Evolutionary conservation across 2,113 vertebrate genomes (phyloP), one percentile per base, ranked within the genome.

Genomic region (Alces alces): DNA sequence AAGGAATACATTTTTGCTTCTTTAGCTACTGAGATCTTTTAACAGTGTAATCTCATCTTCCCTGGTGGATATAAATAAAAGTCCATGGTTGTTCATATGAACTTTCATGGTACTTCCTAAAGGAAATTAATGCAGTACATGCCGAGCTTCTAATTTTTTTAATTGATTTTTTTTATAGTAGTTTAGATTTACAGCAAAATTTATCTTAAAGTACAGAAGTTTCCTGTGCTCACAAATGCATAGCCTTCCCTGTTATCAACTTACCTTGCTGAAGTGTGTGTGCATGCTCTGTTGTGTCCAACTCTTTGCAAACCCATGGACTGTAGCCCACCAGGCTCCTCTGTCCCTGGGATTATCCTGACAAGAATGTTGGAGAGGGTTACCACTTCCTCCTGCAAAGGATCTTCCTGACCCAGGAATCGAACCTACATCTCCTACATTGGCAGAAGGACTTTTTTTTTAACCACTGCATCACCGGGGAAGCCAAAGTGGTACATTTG

Each of bases 71-170:
- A 47, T 11, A 95, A 88, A 64, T 15, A 85, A 12, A 30, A 43
- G 70, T 58, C 19, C 5, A 30, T 52, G 83, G 64, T 76, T 55
- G 2, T 6, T 79, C 50, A 6, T 79, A 21, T 90, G 36, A 92
- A 82, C n/a, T 88, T 66, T 96, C 33, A 43, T 80, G 54, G 39
- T 89, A 90, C 13, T 14, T 70, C 66, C 30, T 43, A 95, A 93
- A 96, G 13, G 8, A 79, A 92, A 86, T 58, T 33, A 92, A 95
- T 92, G 33, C 28, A 90, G 95, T 89, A 89, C 61, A 23, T 86
- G 15, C 27, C 89, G 57, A 89, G 7, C 6, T 66, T 60, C 17
- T 83, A 86, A 28, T 57, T 70, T 76, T 89, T 93, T 52, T 3
- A 83, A 30, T 9, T 28, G 11, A 28, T 57, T 36, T 23, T 23